phyloP scores from a whole-genome alignment of 2,888 invertebrate species.

The Oligia strigilis region DNA sequence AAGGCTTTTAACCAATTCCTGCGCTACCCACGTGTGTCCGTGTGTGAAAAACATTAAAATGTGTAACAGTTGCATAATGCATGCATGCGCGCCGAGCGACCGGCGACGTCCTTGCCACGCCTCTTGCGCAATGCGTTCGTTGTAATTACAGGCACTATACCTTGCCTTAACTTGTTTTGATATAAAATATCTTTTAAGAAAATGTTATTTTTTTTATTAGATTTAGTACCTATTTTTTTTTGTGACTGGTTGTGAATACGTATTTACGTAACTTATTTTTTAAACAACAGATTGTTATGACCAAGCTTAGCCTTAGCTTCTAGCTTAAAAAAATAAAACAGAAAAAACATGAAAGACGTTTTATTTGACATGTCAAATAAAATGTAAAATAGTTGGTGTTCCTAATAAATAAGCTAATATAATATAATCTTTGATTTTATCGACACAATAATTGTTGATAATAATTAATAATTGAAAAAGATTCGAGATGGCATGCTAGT shows the following conservation, averaged over 20 bases:
- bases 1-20: slow-evolving; percentile 31
- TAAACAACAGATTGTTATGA: not conserved
- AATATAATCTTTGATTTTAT: not conserved
- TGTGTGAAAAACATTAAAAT: slow-evolving; percentile 62
- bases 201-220: slow-evolving; percentile 13
- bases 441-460: not conserved
- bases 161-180: slow-evolving; percentile 29
- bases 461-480: not conserved
- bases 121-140: slow-evolving; percentile 55
- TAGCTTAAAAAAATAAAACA: not conserved
- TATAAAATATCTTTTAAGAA: slow-evolving; percentile 27
- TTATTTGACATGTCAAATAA: not conserved
- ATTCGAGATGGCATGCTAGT: not conserved
- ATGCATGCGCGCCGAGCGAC: slow-evolving; percentile 55
- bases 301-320: too few species aligned
- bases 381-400: not conserved
- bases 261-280: not conserved
- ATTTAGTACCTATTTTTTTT: not conserved
- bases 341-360: too few species aligned
- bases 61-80: slow-evolving; percentile 58
- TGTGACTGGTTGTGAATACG: not conserved
- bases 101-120: slow-evolving; percentile 75
- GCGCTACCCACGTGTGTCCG: slow-evolving; percentile 43
- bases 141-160: slow-evolving; percentile 43
- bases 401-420: not conserved